phyloP scores from a whole-genome alignment of 2,113 vertebrate genomes.

The Grammomys dolichurus region DNA sequence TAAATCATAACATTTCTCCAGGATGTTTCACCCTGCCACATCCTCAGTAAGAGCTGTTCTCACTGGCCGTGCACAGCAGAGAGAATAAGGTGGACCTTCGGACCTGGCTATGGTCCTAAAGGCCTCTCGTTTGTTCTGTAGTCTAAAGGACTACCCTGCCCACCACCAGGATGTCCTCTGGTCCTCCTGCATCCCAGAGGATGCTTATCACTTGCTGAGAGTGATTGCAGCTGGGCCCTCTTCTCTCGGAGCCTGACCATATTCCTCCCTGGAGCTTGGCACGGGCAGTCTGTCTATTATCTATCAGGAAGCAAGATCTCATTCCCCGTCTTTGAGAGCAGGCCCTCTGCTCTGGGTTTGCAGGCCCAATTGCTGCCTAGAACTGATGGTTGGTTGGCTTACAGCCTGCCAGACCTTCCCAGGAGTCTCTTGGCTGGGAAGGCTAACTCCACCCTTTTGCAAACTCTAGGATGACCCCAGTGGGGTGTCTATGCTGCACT shows the following conservation, averaged over 20 bases:
- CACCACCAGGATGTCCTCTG: neutral
- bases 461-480: no score
- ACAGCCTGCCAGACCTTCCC: neutral
- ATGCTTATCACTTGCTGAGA: neutral
- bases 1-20: neutral
- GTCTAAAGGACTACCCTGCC: neutral
- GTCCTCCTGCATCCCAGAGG: neutral
- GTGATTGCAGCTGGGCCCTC: neutral
- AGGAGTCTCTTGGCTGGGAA: fast-evolving
- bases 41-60: neutral
- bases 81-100: fast-evolving
- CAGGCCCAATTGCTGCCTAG: neutral
- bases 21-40: no score
- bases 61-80: neutral
- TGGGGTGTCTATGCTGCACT: neutral
- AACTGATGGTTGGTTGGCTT: neutral
- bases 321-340: neutral
- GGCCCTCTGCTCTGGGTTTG: neutral
- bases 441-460: neutral
- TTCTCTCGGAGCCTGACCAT: neutral
- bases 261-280: neutral
- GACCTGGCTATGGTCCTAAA: neutral
- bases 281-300: fast-evolving
- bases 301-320: neutral
- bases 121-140: fast-evolving